Conservation (phyloP, 1,140 invertebrate genomes). For the Ephestia elutella region DNA sequence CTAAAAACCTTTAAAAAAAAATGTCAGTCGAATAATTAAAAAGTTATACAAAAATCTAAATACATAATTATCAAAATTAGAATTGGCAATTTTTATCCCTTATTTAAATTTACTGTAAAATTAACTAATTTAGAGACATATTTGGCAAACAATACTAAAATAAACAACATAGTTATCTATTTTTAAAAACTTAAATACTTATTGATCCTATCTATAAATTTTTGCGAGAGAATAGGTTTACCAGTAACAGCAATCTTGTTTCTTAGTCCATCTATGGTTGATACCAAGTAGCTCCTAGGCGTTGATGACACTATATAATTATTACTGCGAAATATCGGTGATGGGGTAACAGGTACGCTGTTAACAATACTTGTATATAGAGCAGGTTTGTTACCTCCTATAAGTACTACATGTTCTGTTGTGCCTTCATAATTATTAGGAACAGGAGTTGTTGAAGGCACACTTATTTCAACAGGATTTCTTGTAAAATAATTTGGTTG, state of each 20-base stretch:
- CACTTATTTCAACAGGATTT: conserved; percentile 30
- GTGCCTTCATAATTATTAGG: conserved; percentile 27
- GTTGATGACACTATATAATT: conserved; percentile 25
- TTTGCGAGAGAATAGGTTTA: conserved; percentile 46
- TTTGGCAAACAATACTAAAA: no score
- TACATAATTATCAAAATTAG: no score
- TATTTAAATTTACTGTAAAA: no score
- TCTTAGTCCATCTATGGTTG: conserved; percentile 45
- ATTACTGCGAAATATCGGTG: conserved; percentile 15
- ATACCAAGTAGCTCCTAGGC: conserved; percentile 43
- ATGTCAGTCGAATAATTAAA: not conserved
- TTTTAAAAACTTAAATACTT: conserved; percentile 35
- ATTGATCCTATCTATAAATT: conserved; percentile 55
- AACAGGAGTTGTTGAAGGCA: conserved; percentile 32
- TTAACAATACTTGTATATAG: conserved; percentile 34
- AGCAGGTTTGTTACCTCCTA: conserved; percentile 33
- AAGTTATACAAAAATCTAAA: not conserved
- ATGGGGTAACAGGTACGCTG: conserved; percentile 16
- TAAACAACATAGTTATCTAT: not conserved
- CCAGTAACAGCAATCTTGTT: conserved; percentile 31
- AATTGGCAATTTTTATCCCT: no score
- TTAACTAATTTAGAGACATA: no score
- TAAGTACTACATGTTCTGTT: conserved; percentile 41
- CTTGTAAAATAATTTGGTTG: conserved; percentile 19
- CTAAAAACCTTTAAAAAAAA: not conserved